Conservation (phyloP, 2,797 vertebrate species). For the Notamacropus eugenii region DNA sequence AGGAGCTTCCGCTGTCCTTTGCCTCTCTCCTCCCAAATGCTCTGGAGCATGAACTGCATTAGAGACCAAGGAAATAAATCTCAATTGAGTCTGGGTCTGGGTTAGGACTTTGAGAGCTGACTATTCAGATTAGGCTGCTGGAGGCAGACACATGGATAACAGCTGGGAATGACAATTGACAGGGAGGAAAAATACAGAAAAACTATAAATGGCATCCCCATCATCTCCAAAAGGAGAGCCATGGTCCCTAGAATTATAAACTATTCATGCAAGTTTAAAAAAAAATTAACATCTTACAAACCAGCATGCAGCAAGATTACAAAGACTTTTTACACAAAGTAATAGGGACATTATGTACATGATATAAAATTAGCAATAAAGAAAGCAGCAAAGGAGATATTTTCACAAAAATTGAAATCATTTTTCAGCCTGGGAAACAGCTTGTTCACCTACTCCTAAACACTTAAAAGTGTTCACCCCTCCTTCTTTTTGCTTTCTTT, state of each 20-base stretch:
- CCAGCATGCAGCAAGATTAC: background rate
- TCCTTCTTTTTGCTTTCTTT: conserved; percentile 64
- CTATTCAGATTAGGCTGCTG: background rate
- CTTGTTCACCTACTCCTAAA: conserved; percentile 56
- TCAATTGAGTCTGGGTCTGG: background rate
- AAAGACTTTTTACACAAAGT: background rate
- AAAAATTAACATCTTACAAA: background rate
- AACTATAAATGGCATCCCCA: background rate
- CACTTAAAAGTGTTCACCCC: conserved; percentile 14
- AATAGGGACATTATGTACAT: background rate
- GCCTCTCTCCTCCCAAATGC: background rate
- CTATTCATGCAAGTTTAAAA: background rate
- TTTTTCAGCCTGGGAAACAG: background rate
- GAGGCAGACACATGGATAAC: background rate
- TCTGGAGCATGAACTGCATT: background rate
- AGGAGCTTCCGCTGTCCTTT: background rate
- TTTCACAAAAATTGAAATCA: background rate
- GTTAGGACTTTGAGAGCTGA: background rate
- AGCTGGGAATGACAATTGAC: background rate
- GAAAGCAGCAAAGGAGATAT: background rate
- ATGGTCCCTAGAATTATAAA: background rate
- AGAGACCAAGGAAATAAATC: background rate
- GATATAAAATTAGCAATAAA: background rate
- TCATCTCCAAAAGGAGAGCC: background rate
- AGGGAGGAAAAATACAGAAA: background rate